Conservation (phyloP, 2,797 vertebrate genomes). For the Poecilia picta region DNA sequence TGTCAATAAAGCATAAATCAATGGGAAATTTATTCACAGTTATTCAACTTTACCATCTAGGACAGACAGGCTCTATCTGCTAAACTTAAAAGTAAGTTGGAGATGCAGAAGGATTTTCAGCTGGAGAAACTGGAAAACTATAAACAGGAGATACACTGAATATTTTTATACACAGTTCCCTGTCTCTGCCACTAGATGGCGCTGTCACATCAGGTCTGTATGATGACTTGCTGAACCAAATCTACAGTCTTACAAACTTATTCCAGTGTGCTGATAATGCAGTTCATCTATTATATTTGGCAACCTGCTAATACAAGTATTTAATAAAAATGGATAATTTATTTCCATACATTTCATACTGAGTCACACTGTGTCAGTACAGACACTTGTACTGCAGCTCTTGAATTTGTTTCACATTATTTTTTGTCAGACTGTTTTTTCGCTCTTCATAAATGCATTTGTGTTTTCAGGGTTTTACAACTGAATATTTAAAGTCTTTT, state of each 20-base stretch:
- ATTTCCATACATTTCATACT: neutral
- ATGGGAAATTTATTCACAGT: neutral
- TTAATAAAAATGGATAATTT: neutral
- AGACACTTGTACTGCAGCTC: neutral
- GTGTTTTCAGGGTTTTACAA: neutral
- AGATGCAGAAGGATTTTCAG: neutral
- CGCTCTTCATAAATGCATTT: neutral
- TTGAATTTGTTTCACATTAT: neutral
- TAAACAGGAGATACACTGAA: neutral
- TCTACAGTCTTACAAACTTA: neutral
- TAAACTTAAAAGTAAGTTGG: neutral
- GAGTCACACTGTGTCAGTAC: neutral
- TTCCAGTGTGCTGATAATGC: neutral
- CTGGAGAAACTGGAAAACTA: neutral
- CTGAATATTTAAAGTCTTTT: neutral
- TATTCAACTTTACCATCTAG: neutral
- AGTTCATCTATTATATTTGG: neutral
- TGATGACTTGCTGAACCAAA: neutral
- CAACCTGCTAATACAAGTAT: neutral
- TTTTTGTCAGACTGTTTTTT: neutral
- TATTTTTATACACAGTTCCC: conserved; percentile 1
- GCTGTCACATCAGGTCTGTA: neutral
- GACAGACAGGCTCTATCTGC: neutral
- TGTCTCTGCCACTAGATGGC: conserved; percentile 58
- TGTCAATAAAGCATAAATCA: neutral